A percentile compares a stretch with the other conserved stretches of the same genome.
Conservation (phyloP, 2,113 vertebrate species). For the Pelecanoides urinatrix region DNA sequence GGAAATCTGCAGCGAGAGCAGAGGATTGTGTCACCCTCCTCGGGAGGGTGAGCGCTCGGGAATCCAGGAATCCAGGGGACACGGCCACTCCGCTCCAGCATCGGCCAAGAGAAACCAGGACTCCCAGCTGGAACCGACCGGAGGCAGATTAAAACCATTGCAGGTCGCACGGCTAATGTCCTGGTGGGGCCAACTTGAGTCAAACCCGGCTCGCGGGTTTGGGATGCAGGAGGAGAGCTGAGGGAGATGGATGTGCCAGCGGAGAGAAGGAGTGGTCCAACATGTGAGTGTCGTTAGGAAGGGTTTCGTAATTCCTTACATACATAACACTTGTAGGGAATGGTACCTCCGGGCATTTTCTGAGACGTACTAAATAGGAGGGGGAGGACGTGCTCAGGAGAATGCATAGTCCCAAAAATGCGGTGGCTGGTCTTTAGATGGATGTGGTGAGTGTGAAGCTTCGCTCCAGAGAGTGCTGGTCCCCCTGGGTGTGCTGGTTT, state of each 20-base stretch:
- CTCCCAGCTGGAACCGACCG: background rate
- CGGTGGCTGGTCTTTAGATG: background rate
- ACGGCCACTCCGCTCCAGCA: background rate
- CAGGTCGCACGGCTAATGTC: background rate
- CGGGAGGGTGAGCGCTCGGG: rapidly evolving
- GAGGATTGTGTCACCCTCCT: background rate
- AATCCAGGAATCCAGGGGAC: background rate
- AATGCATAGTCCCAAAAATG: background rate
- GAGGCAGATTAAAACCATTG: background rate
- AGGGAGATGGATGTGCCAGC: background rate
- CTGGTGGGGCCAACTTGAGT: background rate
- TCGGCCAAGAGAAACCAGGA: background rate
- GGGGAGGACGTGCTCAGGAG: background rate
- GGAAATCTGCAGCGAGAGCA: background rate
- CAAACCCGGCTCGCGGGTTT: background rate
- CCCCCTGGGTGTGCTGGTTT: background rate
- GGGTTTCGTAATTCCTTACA: background rate
- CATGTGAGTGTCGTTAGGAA: rapidly evolving
- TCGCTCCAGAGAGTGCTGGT: background rate
- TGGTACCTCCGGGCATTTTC: background rate
- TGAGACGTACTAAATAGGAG: background rate
- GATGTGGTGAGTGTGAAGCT: background rate
- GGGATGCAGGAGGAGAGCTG: background rate
- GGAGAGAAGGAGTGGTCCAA: background rate
- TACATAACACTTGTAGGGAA: rapidly evolving